phyloP scores from a whole-genome alignment of 2,888 invertebrate species.

The Lithophane leautieri region DNA sequence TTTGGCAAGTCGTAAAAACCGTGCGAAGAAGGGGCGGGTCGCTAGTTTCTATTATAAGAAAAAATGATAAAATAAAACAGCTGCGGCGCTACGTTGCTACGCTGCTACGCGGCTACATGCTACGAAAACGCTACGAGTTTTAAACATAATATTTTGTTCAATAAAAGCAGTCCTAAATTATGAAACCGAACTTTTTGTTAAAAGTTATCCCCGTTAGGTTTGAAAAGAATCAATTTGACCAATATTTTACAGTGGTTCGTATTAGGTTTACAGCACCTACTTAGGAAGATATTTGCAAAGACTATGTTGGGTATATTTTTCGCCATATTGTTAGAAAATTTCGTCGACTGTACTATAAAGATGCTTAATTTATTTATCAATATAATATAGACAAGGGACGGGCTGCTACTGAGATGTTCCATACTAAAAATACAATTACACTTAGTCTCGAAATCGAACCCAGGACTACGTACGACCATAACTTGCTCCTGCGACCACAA shows the following conservation, averaged over 20 bases:
- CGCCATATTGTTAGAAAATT: too few relatives aligned
- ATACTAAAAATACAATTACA: too few relatives aligned
- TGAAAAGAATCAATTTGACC: neutral
- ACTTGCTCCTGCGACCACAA: neutral
- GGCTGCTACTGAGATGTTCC: too few relatives aligned
- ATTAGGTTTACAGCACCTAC: too few relatives aligned
- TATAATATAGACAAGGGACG: too few relatives aligned
- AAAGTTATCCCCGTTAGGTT: neutral
- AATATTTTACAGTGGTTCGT: too few relatives aligned
- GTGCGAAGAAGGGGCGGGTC: neutral
- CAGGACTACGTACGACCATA: too few relatives aligned
- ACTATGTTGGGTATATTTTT: too few relatives aligned
- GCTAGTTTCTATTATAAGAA: too few relatives aligned
- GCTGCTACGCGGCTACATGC: slow-evolving; percentile 42
- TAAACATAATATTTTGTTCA: neutral
- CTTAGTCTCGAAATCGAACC: neutral
- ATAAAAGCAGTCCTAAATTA: neutral
- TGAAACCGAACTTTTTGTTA: neutral
- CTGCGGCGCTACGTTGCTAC: slow-evolving; percentile 41
- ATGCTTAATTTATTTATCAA: too few relatives aligned
- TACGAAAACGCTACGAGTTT: slow-evolving; percentile 44
- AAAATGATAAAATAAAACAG: neutral
- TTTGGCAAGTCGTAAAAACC: neutral
- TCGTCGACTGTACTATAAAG: too few relatives aligned
- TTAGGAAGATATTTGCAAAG: neutral